Percentiles rank a stretch among this genome's conserved stretches.
Evolutionary conservation across 1,140 invertebrate species (phyloP).

Genomic region (Meloidogyne hapla): DNA sequence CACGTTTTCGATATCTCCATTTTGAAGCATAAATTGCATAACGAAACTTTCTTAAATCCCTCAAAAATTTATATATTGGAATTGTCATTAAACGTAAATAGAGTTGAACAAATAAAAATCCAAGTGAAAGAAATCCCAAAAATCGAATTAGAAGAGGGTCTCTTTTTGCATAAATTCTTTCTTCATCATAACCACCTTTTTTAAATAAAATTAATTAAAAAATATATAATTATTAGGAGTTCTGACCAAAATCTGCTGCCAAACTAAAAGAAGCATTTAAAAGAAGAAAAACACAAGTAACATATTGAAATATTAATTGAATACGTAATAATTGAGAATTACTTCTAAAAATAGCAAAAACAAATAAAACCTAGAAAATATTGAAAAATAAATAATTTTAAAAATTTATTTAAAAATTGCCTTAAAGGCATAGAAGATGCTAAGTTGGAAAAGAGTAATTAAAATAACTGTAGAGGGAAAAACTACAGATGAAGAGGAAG

Average conservation of each 20-base stretch:
- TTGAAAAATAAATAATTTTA: not conserved
- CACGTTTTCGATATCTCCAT: conserved; percentile 60
- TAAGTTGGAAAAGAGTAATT: conserved; percentile 49
- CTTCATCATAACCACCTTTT: conserved; percentile 54
- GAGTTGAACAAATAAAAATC: conserved; percentile 56
- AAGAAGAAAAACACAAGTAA: conserved; percentile 59
- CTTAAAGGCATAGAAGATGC: conserved; percentile 56
- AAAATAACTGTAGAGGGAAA: conserved; percentile 48
- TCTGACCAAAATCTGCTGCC: conserved; percentile 56
- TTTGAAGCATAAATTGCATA: conserved; percentile 55
- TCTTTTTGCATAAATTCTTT: conserved; percentile 43
- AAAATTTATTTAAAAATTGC: conserved; percentile 24
- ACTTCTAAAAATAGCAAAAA: conserved; percentile 50
- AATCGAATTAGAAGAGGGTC: conserved; percentile 58
- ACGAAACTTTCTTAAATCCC: conserved; percentile 55
- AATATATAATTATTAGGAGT: too few relatives aligned
- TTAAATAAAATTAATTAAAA: not conserved
- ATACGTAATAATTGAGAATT: conserved; percentile 49
- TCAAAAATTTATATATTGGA: conserved; percentile 60
- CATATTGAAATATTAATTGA: conserved; percentile 60
- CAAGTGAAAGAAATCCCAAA: conserved; percentile 54
- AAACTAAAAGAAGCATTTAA: conserved; percentile 60
- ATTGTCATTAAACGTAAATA: conserved; percentile 59
- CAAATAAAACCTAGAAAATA: conserved; percentile 52
- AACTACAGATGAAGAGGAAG: not conserved